Evolutionary conservation across 2,113 vertebrate genomes (phyloP).

Genomic region (Baryphthengus martii): DNA sequence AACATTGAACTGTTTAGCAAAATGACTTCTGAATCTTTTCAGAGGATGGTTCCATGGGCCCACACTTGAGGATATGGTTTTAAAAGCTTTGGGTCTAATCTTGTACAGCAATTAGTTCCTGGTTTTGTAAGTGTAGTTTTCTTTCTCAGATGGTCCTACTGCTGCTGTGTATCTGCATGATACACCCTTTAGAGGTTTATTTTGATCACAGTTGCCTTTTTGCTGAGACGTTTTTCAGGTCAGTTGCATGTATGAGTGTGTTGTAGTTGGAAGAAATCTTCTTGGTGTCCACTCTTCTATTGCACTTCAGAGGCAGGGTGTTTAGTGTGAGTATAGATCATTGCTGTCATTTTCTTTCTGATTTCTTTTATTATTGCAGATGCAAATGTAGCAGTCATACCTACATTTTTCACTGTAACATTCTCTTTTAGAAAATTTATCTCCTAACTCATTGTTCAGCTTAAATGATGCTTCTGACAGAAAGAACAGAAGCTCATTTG

Average conservation of each 20-base stretch:
- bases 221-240: neutral
- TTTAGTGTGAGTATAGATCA: neutral
- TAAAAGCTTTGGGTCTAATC: neutral
- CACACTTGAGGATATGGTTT: neutral
- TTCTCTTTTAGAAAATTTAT: neutral
- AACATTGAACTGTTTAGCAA: neutral
- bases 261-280: neutral
- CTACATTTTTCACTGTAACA: neutral
- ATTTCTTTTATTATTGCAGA: neutral
- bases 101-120: neutral
- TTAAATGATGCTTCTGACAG: neutral
- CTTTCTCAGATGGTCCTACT: neutral
- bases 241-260: neutral
- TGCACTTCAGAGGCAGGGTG: neutral
- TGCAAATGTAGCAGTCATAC: neutral
- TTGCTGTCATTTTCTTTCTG: neutral
- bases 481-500: neutral
- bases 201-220: neutral
- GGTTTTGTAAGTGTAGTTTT: neutral
- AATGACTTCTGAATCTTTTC: neutral
- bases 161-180: rapidly evolving
- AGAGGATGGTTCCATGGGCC: rapidly evolving
- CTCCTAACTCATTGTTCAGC: neutral
- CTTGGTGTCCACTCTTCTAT: neutral
- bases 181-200: neutral